Percentiles rank a stretch among this genome's conserved stretches.
These are phyloP conservation scores for Pangasius krempfi DNA, from an alignment of 2,797 vertebrate species.

Conservation along the genomic window DNA sequence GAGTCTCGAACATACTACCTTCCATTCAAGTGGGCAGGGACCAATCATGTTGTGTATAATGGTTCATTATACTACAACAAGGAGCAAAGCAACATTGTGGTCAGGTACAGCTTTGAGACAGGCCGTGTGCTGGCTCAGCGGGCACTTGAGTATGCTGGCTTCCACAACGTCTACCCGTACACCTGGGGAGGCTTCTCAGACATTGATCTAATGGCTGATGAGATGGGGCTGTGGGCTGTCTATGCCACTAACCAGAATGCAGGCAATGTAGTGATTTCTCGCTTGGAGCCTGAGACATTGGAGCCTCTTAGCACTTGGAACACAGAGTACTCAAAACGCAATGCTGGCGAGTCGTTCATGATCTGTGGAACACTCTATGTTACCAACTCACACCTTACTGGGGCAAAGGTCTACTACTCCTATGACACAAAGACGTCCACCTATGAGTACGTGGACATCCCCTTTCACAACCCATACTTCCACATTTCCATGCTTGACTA, in stretches of 20 bases:
- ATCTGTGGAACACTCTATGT: conserved; percentile 97
- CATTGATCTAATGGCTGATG: conserved; percentile 97
- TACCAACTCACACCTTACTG: conserved; percentile 95
- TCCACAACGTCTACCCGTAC: conserved; percentile 97
- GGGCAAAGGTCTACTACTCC: conserved; percentile 97
- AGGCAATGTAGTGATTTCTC: conserved; percentile 95
- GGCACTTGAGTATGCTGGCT: conserved; percentile 93
- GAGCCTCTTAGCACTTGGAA: conserved; percentile 94
- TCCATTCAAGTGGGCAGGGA: conserved; percentile 98
- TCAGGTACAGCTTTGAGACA: conserved; percentile 93
- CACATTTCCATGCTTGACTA: conserved; percentile 99
- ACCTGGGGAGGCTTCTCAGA: conserved; percentile 97
- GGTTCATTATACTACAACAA: conserved; percentile 98
- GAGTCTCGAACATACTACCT: conserved; percentile 96
- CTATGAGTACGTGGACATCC: conserved; percentile 96
- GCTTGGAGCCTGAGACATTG: conserved; percentile 89
- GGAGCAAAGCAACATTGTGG: conserved; percentile 97
- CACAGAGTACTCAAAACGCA: conserved; percentile 95
- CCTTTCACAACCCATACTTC: conserved; percentile 98
- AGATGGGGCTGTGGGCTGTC: conserved; percentile 94
- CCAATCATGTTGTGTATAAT: conserved; percentile 96
- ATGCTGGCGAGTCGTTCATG: conserved; percentile 97
- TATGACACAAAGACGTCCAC: conserved; percentile 95
- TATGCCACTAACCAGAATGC: conserved; percentile 98
- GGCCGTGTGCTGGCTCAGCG: conserved; percentile 90